Percentiles rank a stretch among this genome's conserved stretches.
These are phyloP conservation scores for Acanthacorydalis orientalis DNA, from an alignment of 2,888 invertebrate genomes.

Conservation along the genomic window DNA sequence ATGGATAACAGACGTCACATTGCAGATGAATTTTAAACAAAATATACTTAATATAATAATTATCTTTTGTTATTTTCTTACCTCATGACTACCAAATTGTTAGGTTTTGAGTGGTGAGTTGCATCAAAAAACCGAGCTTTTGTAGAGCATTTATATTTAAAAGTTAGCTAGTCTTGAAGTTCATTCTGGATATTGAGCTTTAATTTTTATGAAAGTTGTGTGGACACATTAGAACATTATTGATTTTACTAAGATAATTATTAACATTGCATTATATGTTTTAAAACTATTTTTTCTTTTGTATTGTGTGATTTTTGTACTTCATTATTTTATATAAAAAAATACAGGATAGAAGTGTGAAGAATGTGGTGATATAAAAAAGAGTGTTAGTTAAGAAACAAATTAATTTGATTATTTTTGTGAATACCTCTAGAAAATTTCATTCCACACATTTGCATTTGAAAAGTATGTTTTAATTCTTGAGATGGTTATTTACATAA, in stretches of 20 bases:
- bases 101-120: too few species aligned
- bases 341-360: too few species aligned
- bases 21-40: neutral
- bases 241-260: too few species aligned
- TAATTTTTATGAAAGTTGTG: too few species aligned
- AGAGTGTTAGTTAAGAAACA: neutral
- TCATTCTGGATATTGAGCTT: too few species aligned
- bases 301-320: neutral
- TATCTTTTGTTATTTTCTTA: neutral
- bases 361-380: neutral
- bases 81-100: too few species aligned
- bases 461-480: neutral
- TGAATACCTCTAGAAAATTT: neutral
- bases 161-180: too few species aligned
- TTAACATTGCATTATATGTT: too few species aligned
- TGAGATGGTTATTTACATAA: neutral
- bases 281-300: neutral
- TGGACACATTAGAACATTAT: too few species aligned
- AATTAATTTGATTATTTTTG: neutral
- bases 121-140: too few species aligned
- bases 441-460: conserved; percentile 2
- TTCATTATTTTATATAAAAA: too few species aligned
- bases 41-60: neutral
- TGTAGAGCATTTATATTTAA: too few species aligned
- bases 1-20: neutral